Base-by-base conservation (phyloP, 2,797 vertebrate species). In the Rhinogobio ventralis region DNA sequence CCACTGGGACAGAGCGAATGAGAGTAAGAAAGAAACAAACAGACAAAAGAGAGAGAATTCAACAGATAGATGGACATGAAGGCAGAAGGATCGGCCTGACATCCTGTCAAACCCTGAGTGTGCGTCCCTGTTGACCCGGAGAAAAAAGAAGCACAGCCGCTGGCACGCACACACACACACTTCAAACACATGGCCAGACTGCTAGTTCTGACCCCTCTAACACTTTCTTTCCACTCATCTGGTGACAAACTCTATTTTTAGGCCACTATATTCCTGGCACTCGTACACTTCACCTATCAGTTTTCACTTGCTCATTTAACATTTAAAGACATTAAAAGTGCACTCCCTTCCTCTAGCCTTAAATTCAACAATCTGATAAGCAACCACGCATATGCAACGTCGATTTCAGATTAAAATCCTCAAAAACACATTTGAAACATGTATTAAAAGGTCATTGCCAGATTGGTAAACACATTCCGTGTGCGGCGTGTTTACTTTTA, bases 161-260 rank as follows among this genome's bases (percentile, higher is more conserved):
- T 84, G 45, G 89, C 92, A 91, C 53, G 83, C 90, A 93, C 91
- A 90, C 90, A 86, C 87, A 51, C 92, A 91, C 87, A 69, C 33
- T 87, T 92, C 87, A 89, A 88, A 87, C 88, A 69, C 86, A 55
- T 71, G 85, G 86, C 23, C 90, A 86, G 88, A 67, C 86, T 82
- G 89, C 89, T 83, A 84, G 87, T 89, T 90, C 90, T 88, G 89
- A 90, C 83, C 91, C 81, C 64, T 87, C 71, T 88, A 91, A 93
- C 92, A 92, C 89, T 90, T 92, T 92, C 90, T 87, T 92, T 90
- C 90, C 90, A 87, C 85, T 87, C 87, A 92, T 94, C 92, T 91
- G 88, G 90, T 94, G 92, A 92, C 93, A 90, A 88, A 89, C n/a
- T 69, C 91, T 95, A 95, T 95, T 94, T 92, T 94, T 95, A 96